A percentile compares a stretch with the other conserved stretches of the same genome.
Evolutionary conservation across 2,797 vertebrate genomes (phyloP).

Genomic region (Oreochromis mossambicus): DNA sequence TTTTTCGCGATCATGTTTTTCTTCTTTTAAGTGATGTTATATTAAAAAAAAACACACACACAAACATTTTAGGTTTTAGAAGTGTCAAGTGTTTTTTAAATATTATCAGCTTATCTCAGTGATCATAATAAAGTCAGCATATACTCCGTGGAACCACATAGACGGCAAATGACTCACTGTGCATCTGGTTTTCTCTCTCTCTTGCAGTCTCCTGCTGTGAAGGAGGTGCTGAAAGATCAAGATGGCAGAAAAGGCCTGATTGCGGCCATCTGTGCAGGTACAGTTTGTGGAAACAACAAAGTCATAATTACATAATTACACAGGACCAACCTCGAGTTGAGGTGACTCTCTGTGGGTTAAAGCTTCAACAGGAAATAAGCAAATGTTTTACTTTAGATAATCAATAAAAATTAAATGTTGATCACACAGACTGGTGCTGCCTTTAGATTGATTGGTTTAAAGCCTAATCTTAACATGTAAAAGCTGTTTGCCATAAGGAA

Average conservation of each 20-base stretch:
- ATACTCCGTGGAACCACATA: not conserved
- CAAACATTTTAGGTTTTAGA: not conserved
- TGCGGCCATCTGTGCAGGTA: conserved; percentile 98
- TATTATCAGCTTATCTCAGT: not conserved
- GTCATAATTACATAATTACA: conserved; percentile 1
- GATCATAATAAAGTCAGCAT: not conserved
- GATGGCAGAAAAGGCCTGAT: conserved; percentile 91
- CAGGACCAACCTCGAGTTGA: not conserved
- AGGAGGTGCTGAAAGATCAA: conserved; percentile 90
- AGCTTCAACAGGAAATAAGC: not conserved
- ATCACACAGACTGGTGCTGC: not conserved
- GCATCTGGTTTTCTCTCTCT: conserved; percentile 43
- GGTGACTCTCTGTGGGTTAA: not conserved
- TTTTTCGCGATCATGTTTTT: not conserved
- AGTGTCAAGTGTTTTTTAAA: not conserved
- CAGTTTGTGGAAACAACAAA: conserved; percentile 20
- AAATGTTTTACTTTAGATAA: not conserved
- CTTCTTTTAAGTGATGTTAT: not conserved
- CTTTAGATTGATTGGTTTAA: not conserved
- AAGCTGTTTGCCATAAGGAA: not conserved
- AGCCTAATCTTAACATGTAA: not conserved
- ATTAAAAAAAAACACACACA: not conserved
- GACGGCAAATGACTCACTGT: conserved; percentile 27
- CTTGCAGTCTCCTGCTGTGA: conserved; percentile 86
- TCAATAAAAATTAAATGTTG: not conserved